Evolutionary conservation across 2,113 vertebrate species (phyloP).

Genomic region (Gambusia affinis): DNA sequence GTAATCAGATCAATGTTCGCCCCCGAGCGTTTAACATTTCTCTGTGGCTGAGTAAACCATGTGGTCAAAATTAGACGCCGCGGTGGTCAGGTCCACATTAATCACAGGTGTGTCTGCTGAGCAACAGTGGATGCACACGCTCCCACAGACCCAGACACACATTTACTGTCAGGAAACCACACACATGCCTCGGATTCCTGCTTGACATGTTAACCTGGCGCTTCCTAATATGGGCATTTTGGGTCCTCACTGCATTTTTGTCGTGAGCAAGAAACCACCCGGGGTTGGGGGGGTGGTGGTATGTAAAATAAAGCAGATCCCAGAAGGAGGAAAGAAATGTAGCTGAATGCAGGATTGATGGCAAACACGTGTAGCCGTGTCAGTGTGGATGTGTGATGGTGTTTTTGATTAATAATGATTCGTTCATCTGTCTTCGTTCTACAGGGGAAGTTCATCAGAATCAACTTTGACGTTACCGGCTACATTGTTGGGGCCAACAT

Average conservation of each 20-base stretch:
- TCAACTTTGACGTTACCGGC: constrained; percentile 98
- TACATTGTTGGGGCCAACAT: constrained; percentile 99
- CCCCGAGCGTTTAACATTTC: constrained; percentile 15
- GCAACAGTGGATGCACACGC: constrained; percentile 10
- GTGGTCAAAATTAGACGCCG: constrained; percentile 31
- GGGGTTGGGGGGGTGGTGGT: neutral
- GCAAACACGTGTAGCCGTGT: neutral
- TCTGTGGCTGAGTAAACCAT: constrained; percentile 33
- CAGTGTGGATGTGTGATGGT: neutral
- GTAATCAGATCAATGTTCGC: constrained; percentile 8
- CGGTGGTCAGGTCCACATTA: constrained; percentile 33
- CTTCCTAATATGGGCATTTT: constrained; percentile 57
- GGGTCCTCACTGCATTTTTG: constrained; percentile 18
- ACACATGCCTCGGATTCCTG: constrained; percentile 58
- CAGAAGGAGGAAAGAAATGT: neutral
- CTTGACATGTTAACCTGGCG: constrained; percentile 50
- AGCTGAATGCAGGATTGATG: neutral
- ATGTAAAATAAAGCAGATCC: constrained; percentile 15
- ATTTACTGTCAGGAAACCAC: constrained; percentile 53
- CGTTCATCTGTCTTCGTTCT: constrained; percentile 33
- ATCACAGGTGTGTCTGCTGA: constrained; percentile 33
- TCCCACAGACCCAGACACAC: constrained; percentile 33
- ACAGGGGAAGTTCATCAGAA: constrained; percentile 98
- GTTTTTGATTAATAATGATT: neutral
- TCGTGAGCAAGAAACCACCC: constrained; percentile 11